Base-by-base conservation (phyloP, 1,140 invertebrate genomes). In the Bombus balteatus region DNA sequence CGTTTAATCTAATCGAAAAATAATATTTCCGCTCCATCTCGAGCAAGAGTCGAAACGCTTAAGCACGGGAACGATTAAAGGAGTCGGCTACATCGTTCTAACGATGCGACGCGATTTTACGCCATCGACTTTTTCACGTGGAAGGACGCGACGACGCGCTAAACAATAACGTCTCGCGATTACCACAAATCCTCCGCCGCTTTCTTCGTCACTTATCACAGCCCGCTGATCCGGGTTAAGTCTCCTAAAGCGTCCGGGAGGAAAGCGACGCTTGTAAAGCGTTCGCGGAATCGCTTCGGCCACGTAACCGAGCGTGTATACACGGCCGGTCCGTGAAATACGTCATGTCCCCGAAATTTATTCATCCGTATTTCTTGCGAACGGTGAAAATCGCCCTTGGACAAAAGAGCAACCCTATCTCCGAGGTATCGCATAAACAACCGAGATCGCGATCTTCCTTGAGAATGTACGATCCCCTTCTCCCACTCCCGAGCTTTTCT, bases 371-470 rank as follows among this genome's bases (percentile, higher is more conserved):
- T 91, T 81, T 87, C 47, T 75, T 39, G 57, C 37, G 65, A 73
- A 81, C 65, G 83, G 57, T 85, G 89, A 89, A 87, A 91, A 92
- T 89, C 88, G 89, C 90, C 91, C 87, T 81, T 81, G 90, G 88
- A 92, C 92, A 93, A 92, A 93, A 89, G 91, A 92, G 87, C 89
- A 88, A 88, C 89, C 91, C 88, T 92, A 89, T 87, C 88, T 92
- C 80, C 80, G 87, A 81, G 82, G 78, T 87, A 92, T 91, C 90
- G 88, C 90, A 93, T 92, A 93, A 93, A 93, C 92, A 93, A 92
- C 77, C 87, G 39, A 86, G 86, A 93, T 93, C 92, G 92, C 89
- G 90, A 93, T 93, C 89, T 90, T 89, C 41, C 88, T 85, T 65
- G 62, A 87, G 87, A 80, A 89, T 89, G 85, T 91, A 88, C 83